Evolutionary conservation across 2,888 invertebrate species (phyloP).

Genomic region (Megastigmus dorsalis): DNA sequence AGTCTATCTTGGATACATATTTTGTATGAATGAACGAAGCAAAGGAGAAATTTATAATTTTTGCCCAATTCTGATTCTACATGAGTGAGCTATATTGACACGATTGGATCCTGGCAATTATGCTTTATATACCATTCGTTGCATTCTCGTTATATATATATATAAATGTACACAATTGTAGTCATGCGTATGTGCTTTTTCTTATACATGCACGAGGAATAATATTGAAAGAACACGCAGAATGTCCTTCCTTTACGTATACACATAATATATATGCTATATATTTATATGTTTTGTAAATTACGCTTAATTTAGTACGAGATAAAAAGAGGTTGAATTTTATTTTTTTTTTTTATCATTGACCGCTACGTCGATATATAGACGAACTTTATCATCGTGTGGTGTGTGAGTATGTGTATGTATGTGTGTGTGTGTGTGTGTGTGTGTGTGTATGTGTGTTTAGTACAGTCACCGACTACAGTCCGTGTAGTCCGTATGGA

Average conservation of each 20-base stretch:
- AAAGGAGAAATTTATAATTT: slow-evolving; percentile 1
- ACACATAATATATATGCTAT: too few relatives aligned
- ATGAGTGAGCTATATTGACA: neutral
- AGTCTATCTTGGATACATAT: too few relatives aligned
- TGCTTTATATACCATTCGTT: neutral
- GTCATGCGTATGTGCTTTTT: neutral
- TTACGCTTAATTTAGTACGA: neutral
- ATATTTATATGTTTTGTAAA: neutral
- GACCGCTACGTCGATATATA: neutral
- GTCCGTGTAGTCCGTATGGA: too few relatives aligned
- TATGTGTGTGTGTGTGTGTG: neutral
- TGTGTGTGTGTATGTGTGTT: too few relatives aligned
- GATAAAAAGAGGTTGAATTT: neutral
- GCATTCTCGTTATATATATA: neutral
- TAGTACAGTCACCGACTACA: too few relatives aligned
- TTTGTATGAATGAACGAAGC: slow-evolving; percentile 1
- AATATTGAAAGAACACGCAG: neutral
- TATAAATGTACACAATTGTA: neutral
- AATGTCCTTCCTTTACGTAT: slow-evolving; percentile 1
- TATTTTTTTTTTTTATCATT: neutral
- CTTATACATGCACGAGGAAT: too few relatives aligned
- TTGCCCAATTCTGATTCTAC: slow-evolving; percentile 8
- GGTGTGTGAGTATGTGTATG: neutral
- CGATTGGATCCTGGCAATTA: neutral
- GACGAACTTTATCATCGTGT: neutral